A percentile compares a stretch with the other conserved stretches of the same genome.
These are phyloP conservation scores for Agonopterix heracliana DNA, from an alignment of 2,888 invertebrate genomes.

Conservation along the genomic window DNA sequence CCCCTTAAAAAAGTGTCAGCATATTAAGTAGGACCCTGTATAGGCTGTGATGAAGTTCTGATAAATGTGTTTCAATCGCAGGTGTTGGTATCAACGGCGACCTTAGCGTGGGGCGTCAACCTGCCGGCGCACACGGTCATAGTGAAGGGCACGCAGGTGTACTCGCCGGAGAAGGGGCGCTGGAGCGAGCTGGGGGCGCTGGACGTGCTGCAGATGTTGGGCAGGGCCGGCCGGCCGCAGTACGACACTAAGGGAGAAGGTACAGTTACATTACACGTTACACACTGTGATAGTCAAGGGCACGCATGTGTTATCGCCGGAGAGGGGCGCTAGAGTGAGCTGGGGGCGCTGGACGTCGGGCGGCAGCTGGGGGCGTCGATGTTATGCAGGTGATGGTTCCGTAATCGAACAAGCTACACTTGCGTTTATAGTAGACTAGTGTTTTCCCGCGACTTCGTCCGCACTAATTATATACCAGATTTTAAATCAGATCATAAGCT, in stretches of 20 bases:
- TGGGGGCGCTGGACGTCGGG: slow-evolving; percentile 97
- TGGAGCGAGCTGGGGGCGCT: slow-evolving; percentile 99
- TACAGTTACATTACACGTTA: slow-evolving; percentile 13
- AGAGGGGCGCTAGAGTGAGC: slow-evolving; percentile 99
- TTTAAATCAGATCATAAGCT: no score
- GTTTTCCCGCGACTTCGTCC: no score
- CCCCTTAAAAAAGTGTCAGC: no score
- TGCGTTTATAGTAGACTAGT: no score
- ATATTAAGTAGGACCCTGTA: no score
- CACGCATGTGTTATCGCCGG: slow-evolving; percentile 98
- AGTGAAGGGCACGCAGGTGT: slow-evolving; percentile 97
- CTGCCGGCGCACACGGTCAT: slow-evolving; percentile 99
- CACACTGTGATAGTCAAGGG: slow-evolving; percentile 98
- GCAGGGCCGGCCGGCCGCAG: slow-evolving; percentile 97
- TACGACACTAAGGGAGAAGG: slow-evolving; percentile 93
- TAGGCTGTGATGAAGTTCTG: no score
- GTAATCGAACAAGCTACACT: no score
- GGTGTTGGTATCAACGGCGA: slow-evolving; percentile 98
- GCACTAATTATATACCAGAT: no score
- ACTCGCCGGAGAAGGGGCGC: slow-evolving; percentile 97
- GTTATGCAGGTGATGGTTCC: no score
- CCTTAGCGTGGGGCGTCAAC: slow-evolving; percentile 99
- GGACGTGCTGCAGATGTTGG: slow-evolving; percentile 99
- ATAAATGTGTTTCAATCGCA: slow-evolving; percentile 22
- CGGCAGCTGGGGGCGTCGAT: slow-evolving; percentile 99